phyloP scores from a whole-genome alignment of 2,113 vertebrate species.

The Marmota flaviventris region DNA sequence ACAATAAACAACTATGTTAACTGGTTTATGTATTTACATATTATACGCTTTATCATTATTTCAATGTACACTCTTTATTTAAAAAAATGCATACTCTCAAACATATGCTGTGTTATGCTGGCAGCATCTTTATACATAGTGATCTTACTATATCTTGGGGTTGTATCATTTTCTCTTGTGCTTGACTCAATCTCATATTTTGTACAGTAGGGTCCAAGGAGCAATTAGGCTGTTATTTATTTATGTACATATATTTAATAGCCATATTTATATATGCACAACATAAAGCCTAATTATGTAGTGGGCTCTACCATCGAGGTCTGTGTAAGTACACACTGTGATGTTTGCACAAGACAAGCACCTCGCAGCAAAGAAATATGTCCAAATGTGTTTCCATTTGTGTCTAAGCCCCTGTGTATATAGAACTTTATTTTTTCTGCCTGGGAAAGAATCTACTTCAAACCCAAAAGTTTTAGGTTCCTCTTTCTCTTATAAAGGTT shows the following conservation, averaged over 20 bases:
- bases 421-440: too few relatives aligned
- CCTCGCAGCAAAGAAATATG: background rate
- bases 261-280: background rate
- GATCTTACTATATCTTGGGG: background rate
- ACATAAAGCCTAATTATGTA: background rate
- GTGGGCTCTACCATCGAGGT: too few relatives aligned
- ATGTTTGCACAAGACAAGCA: background rate
- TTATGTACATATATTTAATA: background rate
- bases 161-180: background rate
- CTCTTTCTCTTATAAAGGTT: too few relatives aligned
- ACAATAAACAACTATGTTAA: background rate
- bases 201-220: background rate
- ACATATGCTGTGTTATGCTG: background rate
- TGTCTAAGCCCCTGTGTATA: too few relatives aligned
- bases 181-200: background rate
- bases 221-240: background rate
- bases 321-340: background rate
- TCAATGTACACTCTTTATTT: too few relatives aligned
- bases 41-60: background rate
- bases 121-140: background rate
- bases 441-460: too few relatives aligned
- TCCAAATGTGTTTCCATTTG: too few relatives aligned
- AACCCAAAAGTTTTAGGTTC: too few relatives aligned
- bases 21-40: background rate
- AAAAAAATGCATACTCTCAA: background rate